Base-by-base conservation (phyloP, 2,113 vertebrate species). In the Syrmaticus mikado region DNA sequence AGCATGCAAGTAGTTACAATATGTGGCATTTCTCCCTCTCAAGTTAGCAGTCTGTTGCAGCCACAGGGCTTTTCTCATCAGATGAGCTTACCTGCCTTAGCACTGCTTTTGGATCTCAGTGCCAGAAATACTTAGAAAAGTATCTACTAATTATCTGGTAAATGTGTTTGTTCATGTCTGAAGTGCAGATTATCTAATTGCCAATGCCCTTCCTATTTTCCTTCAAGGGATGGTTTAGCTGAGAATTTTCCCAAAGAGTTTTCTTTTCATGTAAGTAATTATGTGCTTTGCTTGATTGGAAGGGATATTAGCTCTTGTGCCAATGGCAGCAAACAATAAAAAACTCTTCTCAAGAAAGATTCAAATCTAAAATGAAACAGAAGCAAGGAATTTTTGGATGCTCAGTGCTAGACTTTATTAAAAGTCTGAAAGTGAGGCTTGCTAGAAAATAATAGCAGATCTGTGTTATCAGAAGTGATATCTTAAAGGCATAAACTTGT, bases 111-210 rank as follows among this genome's bases (percentile, higher is more conserved):
- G 95, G 86, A 94, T 86, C 87, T 96, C 95, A 81, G 93, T 97
- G 98, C 98, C 98, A 98, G 96, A 98, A 98, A 98, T 98, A 98
- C 98, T 97, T 98, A 97, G 93, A 97, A 98, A 98, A 98, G 97
- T 90, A 98, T 98, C 98, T 97, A 92, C 98, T 98, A 98, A 99
- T 99, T 98, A 99, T 97, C 98, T 98, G 88, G 97, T 98, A 98
- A 98, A 98, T 98, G 92, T 98, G 98, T 98, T 97, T 97, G 98
- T 97, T 99, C 98, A 97, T 97, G 98, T 98, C 96, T 97, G 96
- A 97, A 97, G 97, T 98, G 96, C 95, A 95, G 97, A 96, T 97
- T 97, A 97, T 98, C 98, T 98, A 98, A 98, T 98, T 98, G 98
- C 97, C 97, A 95, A 92, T 94, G 96, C 93, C 94, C 92, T 97